A percentile compares a stretch with the other conserved stretches of the same genome.
These are phyloP conservation scores for Tetrao urogallus DNA, from an alignment of 2,113 vertebrate species.

Conservation along the genomic window DNA sequence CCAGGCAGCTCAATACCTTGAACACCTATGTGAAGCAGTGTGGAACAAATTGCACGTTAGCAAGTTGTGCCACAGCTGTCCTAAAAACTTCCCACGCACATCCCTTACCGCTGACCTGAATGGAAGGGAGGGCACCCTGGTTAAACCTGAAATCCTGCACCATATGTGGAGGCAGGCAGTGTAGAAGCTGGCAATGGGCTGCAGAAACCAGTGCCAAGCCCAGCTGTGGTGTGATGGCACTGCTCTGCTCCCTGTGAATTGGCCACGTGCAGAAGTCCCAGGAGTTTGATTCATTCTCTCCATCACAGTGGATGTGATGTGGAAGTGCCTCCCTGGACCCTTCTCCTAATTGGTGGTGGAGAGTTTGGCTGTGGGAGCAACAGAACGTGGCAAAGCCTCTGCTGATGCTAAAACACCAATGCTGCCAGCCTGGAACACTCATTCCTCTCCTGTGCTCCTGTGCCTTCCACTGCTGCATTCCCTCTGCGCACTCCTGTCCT, in stretches of 20 bases:
- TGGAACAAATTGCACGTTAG: neutral
- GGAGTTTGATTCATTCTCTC: neutral
- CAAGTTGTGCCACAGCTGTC: no score
- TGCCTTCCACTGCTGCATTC: fast-evolving
- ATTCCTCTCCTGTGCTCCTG: neutral
- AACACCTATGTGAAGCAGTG: no score
- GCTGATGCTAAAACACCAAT: neutral
- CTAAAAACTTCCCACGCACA: neutral
- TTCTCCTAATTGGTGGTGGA: fast-evolving
- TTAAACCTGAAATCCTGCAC: no score
- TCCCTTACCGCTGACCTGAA: fast-evolving
- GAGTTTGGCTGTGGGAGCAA: neutral
- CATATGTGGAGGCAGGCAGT: fast-evolving
- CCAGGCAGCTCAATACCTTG: neutral
- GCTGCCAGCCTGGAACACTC: neutral
- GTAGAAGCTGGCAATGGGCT: neutral
- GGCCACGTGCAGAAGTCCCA: no score
- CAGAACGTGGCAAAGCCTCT: fast-evolving
- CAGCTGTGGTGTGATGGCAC: fast-evolving
- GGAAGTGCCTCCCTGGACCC: neutral
- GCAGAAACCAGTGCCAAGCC: neutral
- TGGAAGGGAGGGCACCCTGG: fast-evolving
- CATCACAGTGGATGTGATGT: neutral
- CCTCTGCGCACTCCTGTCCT: fast-evolving
- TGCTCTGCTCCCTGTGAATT: neutral